phyloP scores from a whole-genome alignment of 2,888 invertebrate genomes.

The Mechanitis messenoides region DNA sequence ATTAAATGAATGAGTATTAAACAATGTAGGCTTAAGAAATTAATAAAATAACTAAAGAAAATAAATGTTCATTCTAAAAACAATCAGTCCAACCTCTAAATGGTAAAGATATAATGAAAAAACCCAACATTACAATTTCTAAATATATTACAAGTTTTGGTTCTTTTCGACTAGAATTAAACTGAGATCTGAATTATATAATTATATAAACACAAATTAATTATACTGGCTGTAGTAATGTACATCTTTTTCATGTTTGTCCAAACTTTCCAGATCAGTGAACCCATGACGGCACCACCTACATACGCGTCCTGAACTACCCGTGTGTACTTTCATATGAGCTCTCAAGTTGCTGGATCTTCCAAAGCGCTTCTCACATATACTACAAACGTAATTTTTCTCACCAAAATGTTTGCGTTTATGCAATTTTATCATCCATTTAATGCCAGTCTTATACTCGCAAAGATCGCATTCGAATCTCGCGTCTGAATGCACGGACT shows the following conservation, averaged over 20 bases:
- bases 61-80: too few species aligned
- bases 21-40: too few species aligned
- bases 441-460: constrained; percentile 52
- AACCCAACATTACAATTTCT: too few species aligned
- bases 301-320: constrained; percentile 51
- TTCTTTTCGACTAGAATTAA: not conserved
- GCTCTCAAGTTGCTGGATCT: constrained; percentile 68
- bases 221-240: constrained; percentile 43
- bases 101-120: too few species aligned
- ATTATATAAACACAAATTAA: constrained; percentile 5
- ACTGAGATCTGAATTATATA: constrained; percentile 1
- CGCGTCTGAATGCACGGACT: constrained; percentile 62
- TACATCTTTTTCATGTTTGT: constrained; percentile 42
- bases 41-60: too few species aligned
- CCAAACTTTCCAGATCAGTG: constrained; percentile 41
- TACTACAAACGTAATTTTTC: constrained; percentile 69
- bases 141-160: too few species aligned
- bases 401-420: constrained; percentile 69
- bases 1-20: too few species aligned
- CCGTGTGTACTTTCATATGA: constrained; percentile 62
- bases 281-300: constrained; percentile 52
- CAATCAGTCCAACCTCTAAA: too few species aligned
- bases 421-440: constrained; percentile 60
- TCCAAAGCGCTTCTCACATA: constrained; percentile 73
- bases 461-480: constrained; percentile 55